Evolutionary conservation across 2,113 vertebrate genomes (phyloP).

Genomic region (Loxodonta africana): DNA sequence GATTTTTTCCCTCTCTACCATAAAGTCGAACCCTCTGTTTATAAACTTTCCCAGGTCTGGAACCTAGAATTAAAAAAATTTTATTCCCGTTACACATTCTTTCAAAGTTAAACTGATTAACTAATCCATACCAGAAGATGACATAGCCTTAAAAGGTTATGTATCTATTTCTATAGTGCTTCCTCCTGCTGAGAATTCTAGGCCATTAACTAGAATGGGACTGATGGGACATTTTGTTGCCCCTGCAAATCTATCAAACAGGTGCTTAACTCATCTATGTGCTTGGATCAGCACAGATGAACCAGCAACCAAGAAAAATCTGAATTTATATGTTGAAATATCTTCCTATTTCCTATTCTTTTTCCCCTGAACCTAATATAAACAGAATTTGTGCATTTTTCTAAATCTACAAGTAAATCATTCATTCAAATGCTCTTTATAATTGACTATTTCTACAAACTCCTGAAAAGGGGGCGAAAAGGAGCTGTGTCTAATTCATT

Average conservation of each 20-base stretch:
- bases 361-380: not conserved
- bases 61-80: not conserved
- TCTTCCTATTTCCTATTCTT: conserved; percentile 21
- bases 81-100: not conserved
- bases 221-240: not conserved
- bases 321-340: not conserved
- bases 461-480: not conserved
- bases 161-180: not conserved
- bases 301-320: conserved; percentile 27
- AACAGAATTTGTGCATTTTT: not conserved
- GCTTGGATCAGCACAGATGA: not conserved
- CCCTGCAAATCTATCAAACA: not conserved
- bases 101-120: conserved; percentile 47
- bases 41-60: not conserved
- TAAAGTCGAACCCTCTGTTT: not conserved
- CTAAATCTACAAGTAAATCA: conserved; percentile 32
- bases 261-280: not conserved
- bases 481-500: conserved; percentile 29
- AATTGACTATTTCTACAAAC: conserved; percentile 54
- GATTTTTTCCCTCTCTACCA: not conserved
- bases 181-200: not conserved
- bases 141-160: not conserved
- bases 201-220: not conserved
- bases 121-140: not conserved
- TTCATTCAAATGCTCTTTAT: conserved; percentile 39